Conservation (phyloP, 2,888 invertebrate species). For the Phytoseiulus persimilis region DNA sequence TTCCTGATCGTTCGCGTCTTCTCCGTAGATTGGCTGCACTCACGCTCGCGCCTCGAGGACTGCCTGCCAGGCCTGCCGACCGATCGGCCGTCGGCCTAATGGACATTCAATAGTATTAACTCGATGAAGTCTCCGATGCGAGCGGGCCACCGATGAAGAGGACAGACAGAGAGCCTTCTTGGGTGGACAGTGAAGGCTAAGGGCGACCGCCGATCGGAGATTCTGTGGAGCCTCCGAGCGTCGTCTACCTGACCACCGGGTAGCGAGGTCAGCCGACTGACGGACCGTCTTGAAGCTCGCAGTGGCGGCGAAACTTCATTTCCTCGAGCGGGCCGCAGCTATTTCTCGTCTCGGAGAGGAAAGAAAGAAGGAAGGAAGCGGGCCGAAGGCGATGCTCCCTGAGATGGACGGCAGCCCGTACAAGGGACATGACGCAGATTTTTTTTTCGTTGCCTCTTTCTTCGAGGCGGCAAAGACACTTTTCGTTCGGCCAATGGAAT, state of each 20-base stretch:
- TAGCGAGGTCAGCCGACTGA: background rate
- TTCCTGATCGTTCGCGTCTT: conserved; percentile 19
- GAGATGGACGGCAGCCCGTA: background rate
- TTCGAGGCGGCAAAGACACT: background rate
- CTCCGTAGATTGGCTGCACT: conserved; percentile 36
- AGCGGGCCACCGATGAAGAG: background rate
- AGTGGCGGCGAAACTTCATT: conserved; percentile 38
- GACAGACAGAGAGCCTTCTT: background rate
- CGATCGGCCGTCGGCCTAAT: conserved; percentile 7
- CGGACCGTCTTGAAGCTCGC: background rate
- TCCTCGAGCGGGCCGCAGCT: conserved; percentile 13
- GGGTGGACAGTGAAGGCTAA: background rate
- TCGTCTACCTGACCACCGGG: background rate
- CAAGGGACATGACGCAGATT: background rate
- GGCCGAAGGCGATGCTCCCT: conserved; percentile 32
- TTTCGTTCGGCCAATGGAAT: conserved; percentile 36
- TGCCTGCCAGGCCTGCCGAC: background rate
- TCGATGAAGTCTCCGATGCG: background rate
- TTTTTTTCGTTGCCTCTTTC: background rate
- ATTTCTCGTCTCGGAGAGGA: conserved; percentile 15
- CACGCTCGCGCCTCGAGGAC: conserved; percentile 20
- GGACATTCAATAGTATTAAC: conserved; percentile 39
- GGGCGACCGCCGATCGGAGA: background rate
- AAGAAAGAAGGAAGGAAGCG: background rate
- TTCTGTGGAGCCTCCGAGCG: background rate